These are phyloP conservation scores for Neodon shergylaensis DNA, from an alignment of 2,113 vertebrate genomes.

Conservation along the genomic window DNA sequence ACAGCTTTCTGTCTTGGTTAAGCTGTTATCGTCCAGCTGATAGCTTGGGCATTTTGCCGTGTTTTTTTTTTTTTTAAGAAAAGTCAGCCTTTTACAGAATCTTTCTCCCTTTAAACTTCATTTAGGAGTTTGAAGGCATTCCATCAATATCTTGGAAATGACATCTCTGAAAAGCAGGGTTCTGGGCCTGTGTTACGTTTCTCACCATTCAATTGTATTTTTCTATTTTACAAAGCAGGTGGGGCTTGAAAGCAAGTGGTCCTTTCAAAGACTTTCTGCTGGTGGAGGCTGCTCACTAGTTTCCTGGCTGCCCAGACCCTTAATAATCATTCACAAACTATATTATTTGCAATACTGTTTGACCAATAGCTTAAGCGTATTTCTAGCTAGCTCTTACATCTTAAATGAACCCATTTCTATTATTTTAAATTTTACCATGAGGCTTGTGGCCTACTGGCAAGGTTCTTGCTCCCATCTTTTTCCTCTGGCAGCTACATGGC, in stretches of 20 bases:
- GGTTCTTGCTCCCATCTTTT: too few species aligned
- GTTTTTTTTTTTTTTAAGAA: slow-evolving; percentile 12
- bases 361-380: too few species aligned
- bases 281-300: too few species aligned
- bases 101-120: slow-evolving; percentile 52
- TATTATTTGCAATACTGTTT: too few species aligned
- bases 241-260: slow-evolving; percentile 63
- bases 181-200: background rate
- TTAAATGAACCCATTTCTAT: too few species aligned
- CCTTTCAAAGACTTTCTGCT: slow-evolving; percentile 50
- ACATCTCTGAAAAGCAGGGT: slow-evolving; percentile 35
- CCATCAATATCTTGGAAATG: slow-evolving; percentile 46
- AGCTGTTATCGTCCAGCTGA: slow-evolving; percentile 57
- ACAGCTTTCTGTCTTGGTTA: slow-evolving; percentile 60
- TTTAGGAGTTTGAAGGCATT: slow-evolving; percentile 33
- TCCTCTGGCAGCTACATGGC: too few species aligned
- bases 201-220: slow-evolving; percentile 34
- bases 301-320: too few species aligned
- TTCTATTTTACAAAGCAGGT: slow-evolving; percentile 29
- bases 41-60: slow-evolving; percentile 7
- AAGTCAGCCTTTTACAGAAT: slow-evolving; percentile 36
- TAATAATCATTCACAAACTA: too few species aligned
- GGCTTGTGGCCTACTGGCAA: too few species aligned
- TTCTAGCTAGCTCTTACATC: too few species aligned
- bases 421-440: too few species aligned